These are phyloP conservation scores for Drosophila bipectinata DNA, from an alignment of 1,140 invertebrate genomes.

Conservation along the genomic window DNA sequence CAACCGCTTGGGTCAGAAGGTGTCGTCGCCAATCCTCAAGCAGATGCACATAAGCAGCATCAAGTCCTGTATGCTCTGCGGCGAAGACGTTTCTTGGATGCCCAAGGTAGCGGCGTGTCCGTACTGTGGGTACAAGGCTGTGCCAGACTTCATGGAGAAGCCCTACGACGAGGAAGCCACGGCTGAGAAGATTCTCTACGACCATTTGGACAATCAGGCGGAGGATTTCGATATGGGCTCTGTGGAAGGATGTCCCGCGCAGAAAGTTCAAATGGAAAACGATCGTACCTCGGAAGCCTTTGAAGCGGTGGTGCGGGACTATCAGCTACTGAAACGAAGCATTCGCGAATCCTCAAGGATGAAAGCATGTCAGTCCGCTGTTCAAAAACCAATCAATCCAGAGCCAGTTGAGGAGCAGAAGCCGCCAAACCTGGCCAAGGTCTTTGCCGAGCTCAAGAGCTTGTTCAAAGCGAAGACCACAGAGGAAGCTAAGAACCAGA, in stretches of 20 bases:
- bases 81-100: slow-evolving; percentile 71
- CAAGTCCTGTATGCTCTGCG: slow-evolving; percentile 59
- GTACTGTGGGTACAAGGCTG: slow-evolving; percentile 70
- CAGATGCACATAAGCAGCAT: slow-evolving; percentile 36
- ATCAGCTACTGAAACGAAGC: slow-evolving; percentile 26
- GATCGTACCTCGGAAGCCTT: slow-evolving; percentile 48
- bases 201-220: slow-evolving; percentile 35
- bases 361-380: background rate
- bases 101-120: slow-evolving; percentile 72
- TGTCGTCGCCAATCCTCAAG: slow-evolving; percentile 33
- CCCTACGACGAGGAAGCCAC: slow-evolving; percentile 64
- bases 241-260: background rate
- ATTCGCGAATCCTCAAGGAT: slow-evolving; percentile 35
- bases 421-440: slow-evolving; percentile 38
- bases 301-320: slow-evolving; percentile 43
- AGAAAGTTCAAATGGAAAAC: background rate
- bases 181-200: slow-evolving; percentile 53
- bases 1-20: slow-evolving; percentile 33
- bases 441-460: slow-evolving; percentile 63
- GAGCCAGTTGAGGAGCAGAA: background rate
- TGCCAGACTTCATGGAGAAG: slow-evolving; percentile 60
- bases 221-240: slow-evolving; percentile 10
- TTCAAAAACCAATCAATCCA: background rate
- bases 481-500: background rate
- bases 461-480: slow-evolving; percentile 37